A percentile compares a stretch with the other conserved stretches of the same genome.
These are phyloP conservation scores for Melanotaenia maccullochi DNA, from an alignment of 2,797 vertebrate species.

Conservation along the genomic window DNA sequence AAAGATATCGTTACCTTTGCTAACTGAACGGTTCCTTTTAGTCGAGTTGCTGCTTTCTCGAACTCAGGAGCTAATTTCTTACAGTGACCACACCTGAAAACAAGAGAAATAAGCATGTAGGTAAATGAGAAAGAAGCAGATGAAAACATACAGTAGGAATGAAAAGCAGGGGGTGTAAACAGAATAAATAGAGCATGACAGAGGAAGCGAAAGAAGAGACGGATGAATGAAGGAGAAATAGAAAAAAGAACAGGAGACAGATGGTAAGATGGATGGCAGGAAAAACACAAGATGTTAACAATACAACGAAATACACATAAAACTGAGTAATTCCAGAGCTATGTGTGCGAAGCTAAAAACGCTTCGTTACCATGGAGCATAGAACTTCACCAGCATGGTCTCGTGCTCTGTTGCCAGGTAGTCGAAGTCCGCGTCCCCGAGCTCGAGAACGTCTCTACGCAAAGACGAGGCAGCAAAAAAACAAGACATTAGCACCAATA, in stretches of 20 bases:
- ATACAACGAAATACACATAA: not conserved
- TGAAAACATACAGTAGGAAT: not conserved
- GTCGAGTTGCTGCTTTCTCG: conserved; percentile 77
- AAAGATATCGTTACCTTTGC: conserved; percentile 73
- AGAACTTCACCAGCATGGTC: conserved; percentile 85
- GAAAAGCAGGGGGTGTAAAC: not conserved
- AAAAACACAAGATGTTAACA: not conserved
- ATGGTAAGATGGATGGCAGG: not conserved
- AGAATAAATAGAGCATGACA: not conserved
- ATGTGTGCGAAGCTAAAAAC: not conserved
- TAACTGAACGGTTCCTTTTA: conserved; percentile 80
- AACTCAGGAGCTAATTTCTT: conserved; percentile 85
- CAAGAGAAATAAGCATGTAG: not conserved
- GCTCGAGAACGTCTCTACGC: conserved; percentile 78
- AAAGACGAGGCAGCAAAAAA: conserved; percentile 25
- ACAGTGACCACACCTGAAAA: conserved; percentile 83
- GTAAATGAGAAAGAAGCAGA: too few species aligned
- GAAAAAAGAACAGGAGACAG: not conserved
- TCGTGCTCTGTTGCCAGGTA: conserved; percentile 81
- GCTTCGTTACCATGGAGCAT: conserved; percentile 82
- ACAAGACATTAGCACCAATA: conserved; percentile 15
- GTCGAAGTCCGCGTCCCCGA: conserved; percentile 82
- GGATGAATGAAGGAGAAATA: not conserved
- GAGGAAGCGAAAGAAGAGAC: not conserved
- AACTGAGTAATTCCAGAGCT: not conserved